Percentiles rank a stretch among this genome's conserved stretches.
phyloP scores from a whole-genome alignment of 1,140 invertebrate species.

The Neuroterus valhalla region DNA sequence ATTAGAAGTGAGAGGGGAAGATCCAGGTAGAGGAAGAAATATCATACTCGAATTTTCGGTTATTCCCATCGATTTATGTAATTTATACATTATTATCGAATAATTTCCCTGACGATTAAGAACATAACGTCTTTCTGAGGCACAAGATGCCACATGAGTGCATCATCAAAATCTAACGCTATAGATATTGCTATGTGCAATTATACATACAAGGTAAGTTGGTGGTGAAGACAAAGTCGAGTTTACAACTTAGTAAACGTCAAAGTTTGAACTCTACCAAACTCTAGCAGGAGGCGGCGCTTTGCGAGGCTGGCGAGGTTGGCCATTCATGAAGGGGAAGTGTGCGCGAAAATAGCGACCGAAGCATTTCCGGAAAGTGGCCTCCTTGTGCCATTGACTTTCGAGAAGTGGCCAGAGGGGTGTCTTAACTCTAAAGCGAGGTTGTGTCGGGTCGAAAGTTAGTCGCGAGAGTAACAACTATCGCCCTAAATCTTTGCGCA shows the following conservation, averaged over 20 bases:
- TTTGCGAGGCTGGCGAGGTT: slow-evolving; percentile 15
- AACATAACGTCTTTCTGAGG: not conserved
- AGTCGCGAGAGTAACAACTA: slow-evolving; percentile 60
- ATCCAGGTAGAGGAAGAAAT: no score
- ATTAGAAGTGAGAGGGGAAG: no score
- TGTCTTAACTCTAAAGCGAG: slow-evolving; percentile 34
- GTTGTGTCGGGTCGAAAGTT: slow-evolving; percentile 47
- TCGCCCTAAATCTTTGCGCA: slow-evolving; percentile 64
- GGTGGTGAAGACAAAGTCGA: slow-evolving; percentile 26
- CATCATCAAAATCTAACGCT: slow-evolving; percentile 8
- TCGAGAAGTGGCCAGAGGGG: slow-evolving; percentile 40
- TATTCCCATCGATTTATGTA: no score
- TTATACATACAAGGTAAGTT: slow-evolving; percentile 5
- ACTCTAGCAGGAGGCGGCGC: not conserved
- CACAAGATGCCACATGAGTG: slow-evolving; percentile 9
- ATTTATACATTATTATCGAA: no score
- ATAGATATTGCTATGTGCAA: not conserved
- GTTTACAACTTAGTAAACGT: slow-evolving; percentile 22
- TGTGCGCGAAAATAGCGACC: not conserved
- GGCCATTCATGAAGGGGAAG: slow-evolving; percentile 25
- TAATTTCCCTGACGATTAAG: slow-evolving; percentile 19
- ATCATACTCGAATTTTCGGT: no score
- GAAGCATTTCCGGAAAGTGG: slow-evolving; percentile 36
- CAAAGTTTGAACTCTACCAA: slow-evolving; percentile 16
- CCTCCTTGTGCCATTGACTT: slow-evolving; percentile 44